These are phyloP conservation scores for Nicator chloris DNA, from an alignment of 2,113 vertebrate genomes.

Conservation along the genomic window DNA sequence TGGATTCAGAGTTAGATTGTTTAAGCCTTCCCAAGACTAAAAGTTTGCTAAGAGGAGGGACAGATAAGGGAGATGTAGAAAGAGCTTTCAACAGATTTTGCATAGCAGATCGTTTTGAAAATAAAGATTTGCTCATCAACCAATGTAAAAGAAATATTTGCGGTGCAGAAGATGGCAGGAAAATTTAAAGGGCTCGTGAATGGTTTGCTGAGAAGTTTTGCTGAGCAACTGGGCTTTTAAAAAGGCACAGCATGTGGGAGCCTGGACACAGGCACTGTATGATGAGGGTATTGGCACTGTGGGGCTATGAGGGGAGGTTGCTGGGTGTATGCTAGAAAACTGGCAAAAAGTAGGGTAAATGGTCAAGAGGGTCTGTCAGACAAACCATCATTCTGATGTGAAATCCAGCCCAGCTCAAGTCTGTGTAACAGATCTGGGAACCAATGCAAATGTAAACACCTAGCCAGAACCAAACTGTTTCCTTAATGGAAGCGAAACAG, in stretches of 20 bases:
- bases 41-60: not conserved
- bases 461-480: not conserved
- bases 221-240: not conserved
- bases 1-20: not conserved
- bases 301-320: not conserved
- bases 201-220: not conserved
- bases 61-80: not conserved
- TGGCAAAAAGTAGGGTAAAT: not conserved
- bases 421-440: not conserved
- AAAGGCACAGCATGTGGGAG: not conserved
- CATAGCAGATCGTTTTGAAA: not conserved
- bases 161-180: not conserved
- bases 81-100: not conserved
- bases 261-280: not conserved
- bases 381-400: not conserved
- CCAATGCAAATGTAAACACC: not conserved
- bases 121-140: not conserved
- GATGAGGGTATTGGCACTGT: not conserved
- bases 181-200: not conserved
- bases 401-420: not conserved
- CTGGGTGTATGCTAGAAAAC: not conserved
- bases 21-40: not conserved
- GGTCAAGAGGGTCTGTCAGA: not conserved
- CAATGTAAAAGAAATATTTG: not conserved
- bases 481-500: not conserved